phyloP scores from a whole-genome alignment of 2,797 vertebrate genomes.

The Leptoclinus maculatus region DNA sequence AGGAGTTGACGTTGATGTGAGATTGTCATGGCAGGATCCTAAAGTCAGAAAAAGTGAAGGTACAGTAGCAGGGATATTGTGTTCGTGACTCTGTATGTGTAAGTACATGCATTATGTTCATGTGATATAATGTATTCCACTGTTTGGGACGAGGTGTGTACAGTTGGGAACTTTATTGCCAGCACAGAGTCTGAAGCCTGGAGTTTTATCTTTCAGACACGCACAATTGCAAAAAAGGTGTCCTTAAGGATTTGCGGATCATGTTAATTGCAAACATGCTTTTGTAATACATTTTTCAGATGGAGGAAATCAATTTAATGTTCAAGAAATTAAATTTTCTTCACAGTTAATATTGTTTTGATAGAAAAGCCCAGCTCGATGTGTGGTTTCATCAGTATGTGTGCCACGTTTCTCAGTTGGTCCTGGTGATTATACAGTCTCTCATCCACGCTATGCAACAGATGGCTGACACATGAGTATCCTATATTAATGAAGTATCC shows the following conservation, averaged over 20 bases:
- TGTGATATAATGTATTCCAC: not conserved
- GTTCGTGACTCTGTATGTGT: not conserved
- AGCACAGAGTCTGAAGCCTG: conserved; percentile 7
- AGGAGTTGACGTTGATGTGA: not conserved
- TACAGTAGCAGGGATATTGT: not conserved
- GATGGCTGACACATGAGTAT: conserved; percentile 28
- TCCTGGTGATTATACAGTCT: conserved; percentile 1
- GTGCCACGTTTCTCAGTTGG: not conserved
- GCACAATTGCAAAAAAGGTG: not conserved
- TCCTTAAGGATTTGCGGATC: not conserved
- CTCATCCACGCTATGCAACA: conserved; percentile 19
- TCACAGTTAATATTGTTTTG: not conserved
- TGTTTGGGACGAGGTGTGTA: not conserved
- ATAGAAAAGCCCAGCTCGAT: not conserved
- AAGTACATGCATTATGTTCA: not conserved
- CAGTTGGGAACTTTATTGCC: conserved; percentile 13
- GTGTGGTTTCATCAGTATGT: not conserved
- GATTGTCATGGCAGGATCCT: conserved; percentile 1
- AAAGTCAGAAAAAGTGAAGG: conserved; percentile 5
- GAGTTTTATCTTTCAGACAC: conserved; percentile 1
- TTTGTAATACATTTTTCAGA: not conserved
- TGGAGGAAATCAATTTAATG: not conserved
- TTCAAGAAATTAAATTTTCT: not conserved
- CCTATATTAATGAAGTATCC: conserved; percentile 30
- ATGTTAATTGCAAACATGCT: not conserved